Base-by-base conservation (phyloP, 2,888 invertebrate species). In the Leptopterna dolabrata region DNA sequence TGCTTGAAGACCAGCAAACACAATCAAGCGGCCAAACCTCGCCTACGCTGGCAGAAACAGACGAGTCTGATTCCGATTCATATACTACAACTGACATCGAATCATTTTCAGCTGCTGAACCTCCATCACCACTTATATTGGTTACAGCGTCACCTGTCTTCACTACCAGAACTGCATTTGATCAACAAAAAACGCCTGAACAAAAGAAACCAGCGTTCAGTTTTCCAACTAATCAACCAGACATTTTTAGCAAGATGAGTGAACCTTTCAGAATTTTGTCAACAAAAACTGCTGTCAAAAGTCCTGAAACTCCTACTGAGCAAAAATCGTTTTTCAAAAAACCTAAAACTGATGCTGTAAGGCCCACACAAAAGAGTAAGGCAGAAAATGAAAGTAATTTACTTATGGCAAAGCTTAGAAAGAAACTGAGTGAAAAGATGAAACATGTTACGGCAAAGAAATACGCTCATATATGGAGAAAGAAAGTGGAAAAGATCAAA, bases 401-500 rank as follows among this genome's bases (percentile, higher is more conserved):
- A 0, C 36, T 87, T 9, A 89, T 89, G 87, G 89, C 86, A 86
- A 89, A 89, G 87, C 88, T 86, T 88, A 90, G 89, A 90, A 90
- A 88, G 87, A 90, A 89, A 90, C 88, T 82, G 80, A 90, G 86
- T 82, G 89, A 83, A 86, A 89, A 89, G 89, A 89, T 89, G 87
- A 87, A 90, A 89, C 87, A 89, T 41, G 88, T 88, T 89, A 87
- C 73, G 87, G 88, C 91, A 91, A 87, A 89, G 90, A 88, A 90
- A 89, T 88, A 89, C 85, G 88, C 88, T 78, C 41, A 87, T 73
- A 78, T 73, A 29, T 90, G 90, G 89, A 89, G 88, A 87, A 82
- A 88, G 47, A 80, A 89, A 86, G 88, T 89, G 70, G 81, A 90
- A 81, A 88, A 87, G 87, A 78, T 89, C 13, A 92, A 92, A 89